Evolutionary conservation across 1,140 invertebrate genomes (phyloP).

Genomic region (Musca vetustissima): DNA sequence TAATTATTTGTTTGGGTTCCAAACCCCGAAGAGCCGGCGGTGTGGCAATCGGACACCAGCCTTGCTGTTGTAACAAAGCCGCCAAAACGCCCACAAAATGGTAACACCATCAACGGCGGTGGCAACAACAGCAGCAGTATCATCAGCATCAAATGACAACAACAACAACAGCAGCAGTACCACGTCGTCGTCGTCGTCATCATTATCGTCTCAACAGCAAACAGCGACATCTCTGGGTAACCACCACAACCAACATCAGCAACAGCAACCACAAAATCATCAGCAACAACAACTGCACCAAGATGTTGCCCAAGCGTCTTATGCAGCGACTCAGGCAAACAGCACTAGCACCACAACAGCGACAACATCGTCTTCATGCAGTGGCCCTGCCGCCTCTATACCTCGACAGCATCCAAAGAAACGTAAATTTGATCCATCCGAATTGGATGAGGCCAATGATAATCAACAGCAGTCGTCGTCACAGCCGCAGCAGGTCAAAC

Average conservation of each 20-base stretch:
- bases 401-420: slow-evolving; percentile 82
- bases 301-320: slow-evolving; percentile 25
- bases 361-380: too few species aligned
- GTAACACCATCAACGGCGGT: slow-evolving; percentile 46
- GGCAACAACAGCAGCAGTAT: slow-evolving; percentile 44
- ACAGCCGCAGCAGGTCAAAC: slow-evolving; percentile 28
- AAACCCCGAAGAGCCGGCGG: neutral
- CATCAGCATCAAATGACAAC: slow-evolving; percentile 5
- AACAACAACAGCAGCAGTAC: slow-evolving; percentile 15
- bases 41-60: neutral
- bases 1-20: neutral
- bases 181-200: neutral
- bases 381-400: slow-evolving; percentile 48
- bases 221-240: slow-evolving; percentile 20
- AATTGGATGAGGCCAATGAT: slow-evolving; percentile 67
- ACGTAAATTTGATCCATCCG: slow-evolving; percentile 82
- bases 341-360: slow-evolving; percentile 38
- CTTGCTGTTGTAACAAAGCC: slow-evolving; percentile 28
- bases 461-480: slow-evolving; percentile 27
- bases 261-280: slow-evolving; percentile 27
- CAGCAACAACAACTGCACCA: slow-evolving; percentile 45
- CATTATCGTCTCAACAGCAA: slow-evolving; percentile 17
- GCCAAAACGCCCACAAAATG: slow-evolving; percentile 45
- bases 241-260: slow-evolving; percentile 30
- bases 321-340: slow-evolving; percentile 20